Evolutionary conservation across 2,888 invertebrate genomes (phyloP), one percentile per base, ranked within the genome.

Genomic region (Unio pictorum): DNA sequence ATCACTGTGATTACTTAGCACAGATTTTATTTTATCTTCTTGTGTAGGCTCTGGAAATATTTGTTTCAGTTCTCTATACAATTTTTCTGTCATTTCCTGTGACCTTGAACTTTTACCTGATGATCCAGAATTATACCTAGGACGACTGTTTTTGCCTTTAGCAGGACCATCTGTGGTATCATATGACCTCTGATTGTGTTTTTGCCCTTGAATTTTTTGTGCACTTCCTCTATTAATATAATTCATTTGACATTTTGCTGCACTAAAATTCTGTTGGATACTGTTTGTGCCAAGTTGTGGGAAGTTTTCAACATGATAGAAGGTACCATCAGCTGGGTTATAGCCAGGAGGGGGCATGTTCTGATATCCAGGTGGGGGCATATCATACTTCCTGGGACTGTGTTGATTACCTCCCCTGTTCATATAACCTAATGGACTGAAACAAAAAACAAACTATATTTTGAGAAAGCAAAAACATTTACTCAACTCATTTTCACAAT

Each of bases 1-100:
- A 55, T 28, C n/a, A 2, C 69, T 67, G 72, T 86, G 86, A 72
- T 86, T 83, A 0, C 72, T 57, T 30, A 87, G 71, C 54, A 87
- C 79, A 45, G 72, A 73, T 8, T 57, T 60, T 15, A 87, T 73
- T 23, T 71, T 79, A 6, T 75, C 68, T 30, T 80, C 79, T 61
- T 84, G 81, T 1, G 70, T 70, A 20, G 72, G 62, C 15, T 83
- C 83, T 1, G 85, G 76, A 78, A 81, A 87, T 55, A 87, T 73
- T 26, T 55, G 72, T 61, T 74, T 76, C 60, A 87, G 71, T 59
- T 81, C 71, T 34, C 66, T 60, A 34, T 72, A 72, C 45, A 87
- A 66, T 18, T 77, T 61, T 11, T 79, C 72, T 55, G 79, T 81
- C 61, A 78, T 78, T 45, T 73, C 67, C 55, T 75, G 68, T 28